Evolutionary conservation across 2,113 vertebrate genomes (phyloP).

Genomic region (Leptocoma aspasia): DNA sequence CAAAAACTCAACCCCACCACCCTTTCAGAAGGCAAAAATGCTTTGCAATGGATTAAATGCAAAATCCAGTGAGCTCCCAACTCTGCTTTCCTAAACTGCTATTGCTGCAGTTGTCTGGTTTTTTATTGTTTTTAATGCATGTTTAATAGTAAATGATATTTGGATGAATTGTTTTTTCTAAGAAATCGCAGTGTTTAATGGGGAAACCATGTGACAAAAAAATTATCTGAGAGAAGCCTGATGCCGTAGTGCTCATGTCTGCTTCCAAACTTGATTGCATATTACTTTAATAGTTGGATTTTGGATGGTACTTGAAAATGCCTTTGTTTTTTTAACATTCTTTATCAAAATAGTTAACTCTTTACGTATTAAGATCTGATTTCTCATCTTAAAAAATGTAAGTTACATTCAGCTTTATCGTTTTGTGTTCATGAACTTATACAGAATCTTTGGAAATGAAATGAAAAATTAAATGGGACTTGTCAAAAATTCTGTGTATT

Average conservation of each 20-base stretch:
- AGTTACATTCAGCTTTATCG: not conserved
- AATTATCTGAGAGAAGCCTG: not conserved
- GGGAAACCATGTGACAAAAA: not conserved
- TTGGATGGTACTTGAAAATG: not conserved
- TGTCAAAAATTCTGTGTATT: not conserved
- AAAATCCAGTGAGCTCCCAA: not conserved
- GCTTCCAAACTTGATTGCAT: not conserved
- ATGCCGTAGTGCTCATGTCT: not conserved
- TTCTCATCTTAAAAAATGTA: not conserved
- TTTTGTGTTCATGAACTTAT: not conserved
- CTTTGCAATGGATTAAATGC: conserved; percentile 4
- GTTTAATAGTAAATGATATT: not conserved
- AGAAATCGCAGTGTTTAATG: not conserved
- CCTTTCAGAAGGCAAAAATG: conserved; percentile 26
- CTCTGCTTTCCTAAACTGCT: not conserved
- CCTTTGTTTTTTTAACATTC: not conserved
- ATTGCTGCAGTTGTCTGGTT: not conserved
- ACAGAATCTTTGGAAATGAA: not conserved
- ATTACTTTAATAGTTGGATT: not conserved
- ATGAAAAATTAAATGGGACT: not conserved
- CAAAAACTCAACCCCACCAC: not conserved
- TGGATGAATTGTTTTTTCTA: not conserved
- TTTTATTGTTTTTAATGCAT: not conserved
- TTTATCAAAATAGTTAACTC: not conserved
- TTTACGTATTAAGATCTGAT: not conserved